Conservation (phyloP, 2,888 invertebrate genomes). For the Parnassius smintheus region DNA sequence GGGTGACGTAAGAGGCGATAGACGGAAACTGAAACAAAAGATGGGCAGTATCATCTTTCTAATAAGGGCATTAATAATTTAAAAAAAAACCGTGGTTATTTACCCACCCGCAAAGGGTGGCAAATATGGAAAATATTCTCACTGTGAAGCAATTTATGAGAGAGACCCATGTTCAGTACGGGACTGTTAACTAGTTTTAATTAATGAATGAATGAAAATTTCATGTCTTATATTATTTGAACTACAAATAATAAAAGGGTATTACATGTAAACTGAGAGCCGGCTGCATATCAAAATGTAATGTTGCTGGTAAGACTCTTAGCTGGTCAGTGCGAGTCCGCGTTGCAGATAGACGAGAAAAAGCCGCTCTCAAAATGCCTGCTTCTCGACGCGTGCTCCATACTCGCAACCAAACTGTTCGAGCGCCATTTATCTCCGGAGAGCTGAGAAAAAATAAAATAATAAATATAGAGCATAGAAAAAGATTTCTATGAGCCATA, state of each 20-base stretch:
- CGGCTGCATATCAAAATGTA: conserved; percentile 87
- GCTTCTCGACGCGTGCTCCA: conserved; percentile 66
- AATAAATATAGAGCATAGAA: conserved; percentile 2
- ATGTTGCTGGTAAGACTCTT: conserved; percentile 79
- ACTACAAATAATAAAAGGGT: not conserved
- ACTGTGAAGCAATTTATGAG: no score
- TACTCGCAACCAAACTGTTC: conserved; percentile 59
- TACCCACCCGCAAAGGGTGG: no score
- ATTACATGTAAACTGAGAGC: conserved; percentile 85
- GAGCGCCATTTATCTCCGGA: conserved; percentile 50
- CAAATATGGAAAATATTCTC: no score
- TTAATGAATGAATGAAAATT: no score
- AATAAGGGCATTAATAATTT: no score
- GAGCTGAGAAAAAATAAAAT: conserved; percentile 38
- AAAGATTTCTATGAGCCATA: no score
- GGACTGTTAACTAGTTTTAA: no score
- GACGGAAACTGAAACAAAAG: no score
- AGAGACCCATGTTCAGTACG: no score
- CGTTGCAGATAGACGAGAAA: conserved; percentile 57
- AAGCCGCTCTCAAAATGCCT: conserved; percentile 56
- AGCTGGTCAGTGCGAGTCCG: conserved; percentile 50
- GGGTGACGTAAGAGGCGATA: no score
- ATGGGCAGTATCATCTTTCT: no score
- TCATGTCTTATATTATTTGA: not conserved
- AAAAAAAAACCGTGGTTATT: no score